These are phyloP conservation scores for Tachina lurida DNA, from an alignment of 2,888 invertebrate genomes.

Conservation along the genomic window DNA sequence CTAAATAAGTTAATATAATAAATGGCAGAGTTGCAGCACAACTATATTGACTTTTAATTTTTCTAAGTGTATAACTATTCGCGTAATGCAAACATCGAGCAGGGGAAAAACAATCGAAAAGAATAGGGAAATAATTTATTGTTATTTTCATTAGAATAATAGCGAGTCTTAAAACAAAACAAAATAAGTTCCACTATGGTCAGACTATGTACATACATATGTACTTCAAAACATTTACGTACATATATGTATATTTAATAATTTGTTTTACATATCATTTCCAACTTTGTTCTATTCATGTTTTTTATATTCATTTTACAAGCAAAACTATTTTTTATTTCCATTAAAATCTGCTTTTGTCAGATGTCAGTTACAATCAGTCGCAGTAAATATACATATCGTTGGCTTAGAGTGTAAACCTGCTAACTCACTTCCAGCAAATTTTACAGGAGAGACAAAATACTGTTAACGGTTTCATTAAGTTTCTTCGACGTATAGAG, in stretches of 20 bases:
- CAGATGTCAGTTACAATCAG: constrained; percentile 56
- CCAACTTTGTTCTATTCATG: constrained; percentile 19
- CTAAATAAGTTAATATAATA: not conserved
- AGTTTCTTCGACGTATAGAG: too few species aligned
- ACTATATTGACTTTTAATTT: constrained; percentile 2
- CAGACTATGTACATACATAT: not conserved
- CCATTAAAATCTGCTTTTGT: constrained; percentile 42
- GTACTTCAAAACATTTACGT: constrained; percentile 3
- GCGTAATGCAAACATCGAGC: not conserved
- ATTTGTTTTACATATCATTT: constrained; percentile 8
- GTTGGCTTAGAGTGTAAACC: too few species aligned
- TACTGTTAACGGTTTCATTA: too few species aligned
- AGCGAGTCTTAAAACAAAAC: not conserved
- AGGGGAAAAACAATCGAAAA: not conserved
- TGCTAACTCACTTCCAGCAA: too few species aligned
- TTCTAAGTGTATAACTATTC: not conserved
- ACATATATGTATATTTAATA: not conserved
- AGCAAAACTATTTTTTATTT: constrained; percentile 19
- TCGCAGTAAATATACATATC: constrained; percentile 4
- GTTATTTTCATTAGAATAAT: constrained; percentile 9
- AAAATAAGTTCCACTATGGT: constrained; percentile 24
- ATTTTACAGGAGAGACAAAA: too few species aligned
- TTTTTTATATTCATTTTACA: constrained; percentile 9
- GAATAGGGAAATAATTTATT: constrained; percentile 9
- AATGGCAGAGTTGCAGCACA: not conserved